A percentile compares a stretch with the other conserved stretches of the same genome.
Conservation (phyloP, 2,888 invertebrate species). For the Poecilobothrus nobilitatus region DNA sequence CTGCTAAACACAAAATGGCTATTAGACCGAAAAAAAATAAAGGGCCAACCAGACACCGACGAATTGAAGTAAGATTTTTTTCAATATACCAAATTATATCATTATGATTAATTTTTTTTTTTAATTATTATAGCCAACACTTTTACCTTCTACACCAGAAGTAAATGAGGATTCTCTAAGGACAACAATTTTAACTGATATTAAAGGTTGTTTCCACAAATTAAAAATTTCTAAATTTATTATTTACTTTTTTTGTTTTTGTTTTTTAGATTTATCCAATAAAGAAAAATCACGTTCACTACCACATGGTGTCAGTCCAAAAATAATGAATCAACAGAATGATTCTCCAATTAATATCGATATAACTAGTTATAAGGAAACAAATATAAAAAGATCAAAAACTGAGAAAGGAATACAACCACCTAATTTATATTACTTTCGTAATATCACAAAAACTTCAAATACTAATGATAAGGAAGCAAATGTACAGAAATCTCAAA, state of each 20-base stretch:
- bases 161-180: conserved; percentile 65
- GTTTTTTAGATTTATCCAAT: conserved; percentile 23
- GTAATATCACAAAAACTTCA: conserved; percentile 21
- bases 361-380: conserved; percentile 15
- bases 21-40: conserved; percentile 67
- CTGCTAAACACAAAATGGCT: conserved; percentile 72
- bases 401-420: conserved; percentile 23
- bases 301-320: conserved; percentile 36
- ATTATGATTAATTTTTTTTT: no score
- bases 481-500: conserved; percentile 26
- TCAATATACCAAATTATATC: conserved; percentile 35
- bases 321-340: conserved; percentile 31
- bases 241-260: no score
- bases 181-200: conserved; percentile 53
- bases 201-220: conserved; percentile 28
- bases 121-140: conserved; percentile 40
- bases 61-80: conserved; percentile 43
- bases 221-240: background rate
- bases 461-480: conserved; percentile 17
- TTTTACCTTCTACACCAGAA: conserved; percentile 65
- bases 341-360: conserved; percentile 13
- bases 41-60: conserved; percentile 60
- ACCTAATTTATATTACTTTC: conserved; percentile 19
- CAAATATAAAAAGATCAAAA: conserved; percentile 25
- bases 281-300: conserved; percentile 40